Percentiles rank a stretch among this genome's conserved stretches.
Conservation (phyloP, 2,888 invertebrate species). For the Acronicta psi region DNA sequence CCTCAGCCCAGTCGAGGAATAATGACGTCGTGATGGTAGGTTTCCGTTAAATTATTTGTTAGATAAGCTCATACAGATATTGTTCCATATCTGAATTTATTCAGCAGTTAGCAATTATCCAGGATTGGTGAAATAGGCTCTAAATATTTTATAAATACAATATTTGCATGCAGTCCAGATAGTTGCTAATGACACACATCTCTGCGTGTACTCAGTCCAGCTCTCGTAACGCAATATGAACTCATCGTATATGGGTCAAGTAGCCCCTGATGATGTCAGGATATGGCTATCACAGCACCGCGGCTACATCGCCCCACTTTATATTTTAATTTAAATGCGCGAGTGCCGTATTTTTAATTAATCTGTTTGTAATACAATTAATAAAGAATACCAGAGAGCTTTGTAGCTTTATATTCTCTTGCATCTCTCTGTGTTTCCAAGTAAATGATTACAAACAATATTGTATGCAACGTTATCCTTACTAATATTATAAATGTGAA, state of each 20-base stretch:
- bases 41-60: no score
- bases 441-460: slow-evolving; percentile 2
- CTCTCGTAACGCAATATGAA: slow-evolving; percentile 72
- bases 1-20: no score
- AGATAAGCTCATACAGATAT: no score
- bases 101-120: no score
- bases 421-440: slow-evolving; percentile 1
- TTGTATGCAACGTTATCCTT: background rate
- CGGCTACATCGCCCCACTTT: slow-evolving; percentile 34
- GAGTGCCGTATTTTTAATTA: slow-evolving; percentile 30
- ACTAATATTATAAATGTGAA: no score
- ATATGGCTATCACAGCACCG: slow-evolving; percentile 54
- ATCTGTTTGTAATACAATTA: slow-evolving; percentile 28
- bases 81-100: no score
- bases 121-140: no score
- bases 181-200: slow-evolving; percentile 69
- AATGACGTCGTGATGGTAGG: no score
- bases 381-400: slow-evolving; percentile 21
- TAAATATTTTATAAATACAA: slow-evolving; percentile 43
- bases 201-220: slow-evolving; percentile 66
- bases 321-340: slow-evolving; percentile 41
- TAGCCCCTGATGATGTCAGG: slow-evolving; percentile 65
- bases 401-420: slow-evolving; percentile 15
- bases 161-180: slow-evolving; percentile 63
- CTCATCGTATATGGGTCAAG: slow-evolving; percentile 71